phyloP scores from a whole-genome alignment of 1,140 invertebrate species.

The Anagrus nilaparvatae region DNA sequence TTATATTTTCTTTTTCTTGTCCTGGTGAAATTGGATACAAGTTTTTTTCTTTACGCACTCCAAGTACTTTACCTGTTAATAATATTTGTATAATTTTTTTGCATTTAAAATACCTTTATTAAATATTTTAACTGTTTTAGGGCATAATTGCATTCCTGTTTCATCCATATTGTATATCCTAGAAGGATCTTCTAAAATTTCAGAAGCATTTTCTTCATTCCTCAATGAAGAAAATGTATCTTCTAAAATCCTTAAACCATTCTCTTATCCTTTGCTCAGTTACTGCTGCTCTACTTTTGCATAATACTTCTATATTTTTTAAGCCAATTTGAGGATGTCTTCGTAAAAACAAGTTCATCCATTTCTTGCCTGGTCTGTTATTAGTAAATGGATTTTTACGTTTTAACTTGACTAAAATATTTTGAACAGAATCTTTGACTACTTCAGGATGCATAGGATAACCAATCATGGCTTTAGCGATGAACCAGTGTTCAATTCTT shows the following conservation, averaged over 20 bases:
- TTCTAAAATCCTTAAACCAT: slow-evolving; percentile 21
- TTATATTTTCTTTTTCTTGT: slow-evolving; percentile 28
- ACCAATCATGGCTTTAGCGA: too few species aligned
- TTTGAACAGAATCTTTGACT: too few species aligned
- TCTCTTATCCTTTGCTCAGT: slow-evolving; percentile 19
- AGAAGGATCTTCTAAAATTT: slow-evolving; percentile 23
- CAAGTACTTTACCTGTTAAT: slow-evolving; percentile 24
- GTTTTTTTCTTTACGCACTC: slow-evolving; percentile 23
- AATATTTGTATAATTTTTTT: too few species aligned
- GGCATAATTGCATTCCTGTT: slow-evolving; percentile 26
- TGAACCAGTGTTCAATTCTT: too few species aligned
- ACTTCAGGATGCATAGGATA: too few species aligned
- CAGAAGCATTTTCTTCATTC: slow-evolving; percentile 11
- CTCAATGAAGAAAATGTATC: too few species aligned
- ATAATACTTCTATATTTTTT: slow-evolving; percentile 20
- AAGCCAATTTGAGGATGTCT: slow-evolving; percentile 19
- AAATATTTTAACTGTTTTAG: slow-evolving; percentile 19
- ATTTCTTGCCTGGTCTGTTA: slow-evolving; percentile 21
- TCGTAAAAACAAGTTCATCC: slow-evolving; percentile 23
- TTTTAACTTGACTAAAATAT: not conserved
- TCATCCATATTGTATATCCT: slow-evolving; percentile 31
- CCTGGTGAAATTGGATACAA: slow-evolving; percentile 22
- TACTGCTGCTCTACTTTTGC: slow-evolving; percentile 18
- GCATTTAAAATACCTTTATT: slow-evolving; percentile 23
- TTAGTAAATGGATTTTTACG: slow-evolving; percentile 15